Base-by-base conservation (phyloP, 1,140 invertebrate species). In the Drosophila melanica region DNA sequence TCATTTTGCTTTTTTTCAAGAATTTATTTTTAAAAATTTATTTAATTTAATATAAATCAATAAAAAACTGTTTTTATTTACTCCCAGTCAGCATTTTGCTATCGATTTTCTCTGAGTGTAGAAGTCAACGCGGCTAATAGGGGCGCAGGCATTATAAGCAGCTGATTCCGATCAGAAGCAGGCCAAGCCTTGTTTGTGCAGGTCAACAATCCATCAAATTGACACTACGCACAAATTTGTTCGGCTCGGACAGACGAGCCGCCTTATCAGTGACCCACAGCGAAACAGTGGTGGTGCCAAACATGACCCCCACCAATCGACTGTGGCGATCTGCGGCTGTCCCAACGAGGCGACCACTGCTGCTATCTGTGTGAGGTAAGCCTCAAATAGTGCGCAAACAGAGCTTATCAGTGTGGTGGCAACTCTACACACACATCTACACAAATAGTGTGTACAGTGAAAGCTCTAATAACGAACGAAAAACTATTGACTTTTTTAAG, bases 301-400 rank as follows among this genome's bases (percentile, higher is more conserved):
- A 70, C 67, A 68, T 84, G 77, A 84, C 81, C 81, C 73, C 80
- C 68, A 79, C 80, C 68, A 79, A 85, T 62, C 59, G 77, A 66
- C 77, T 63, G 48, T 18, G 18, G 35, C 48, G 14, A 9, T 41
- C 41, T 37, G 62, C 18, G 33, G 20, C 39, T 33, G 37, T 8
- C 18, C 62, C 58, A 55, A 51, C 68, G 51, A 12, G 9, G 9
- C 39, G 18, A 39, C 6, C 41, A 10, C 12, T 8, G 3, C 12
- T 37, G 44, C 53, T 65, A 65, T 51, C 44, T 44, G 35, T 44
- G 35, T 14, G 58, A 54, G 50, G 48, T 55, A 64, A 55, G 27
- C 45, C 44, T n/a, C 33, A 30, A 44, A 54, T 30, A 58, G 45
- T 64, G 42, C 41, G 51, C 44, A 69, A 63, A 64, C 50, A 70